Conservation (phyloP, 2,113 vertebrate genomes). For the Picathartes gymnocephalus region DNA sequence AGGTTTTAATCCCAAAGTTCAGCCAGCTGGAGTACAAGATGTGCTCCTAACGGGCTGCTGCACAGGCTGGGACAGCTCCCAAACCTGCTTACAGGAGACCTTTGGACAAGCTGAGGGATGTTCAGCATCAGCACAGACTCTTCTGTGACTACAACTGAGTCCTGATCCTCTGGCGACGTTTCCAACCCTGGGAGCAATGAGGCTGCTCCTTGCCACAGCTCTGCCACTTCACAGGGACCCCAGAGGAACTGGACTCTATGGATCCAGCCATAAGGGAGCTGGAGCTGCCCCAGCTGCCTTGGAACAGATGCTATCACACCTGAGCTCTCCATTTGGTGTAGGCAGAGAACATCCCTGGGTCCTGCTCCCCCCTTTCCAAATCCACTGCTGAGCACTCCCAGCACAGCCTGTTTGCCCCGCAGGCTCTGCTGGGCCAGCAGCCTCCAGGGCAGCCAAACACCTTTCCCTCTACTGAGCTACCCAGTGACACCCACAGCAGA, state of each 20-base stretch:
- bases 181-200: background rate
- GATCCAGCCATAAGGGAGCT: background rate
- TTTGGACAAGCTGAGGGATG: background rate
- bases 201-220: background rate
- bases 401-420: background rate
- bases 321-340: background rate
- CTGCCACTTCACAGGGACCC: background rate
- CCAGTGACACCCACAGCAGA: background rate
- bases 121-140: background rate
- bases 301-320: background rate
- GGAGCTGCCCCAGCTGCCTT: background rate
- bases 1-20: constrained; percentile 11
- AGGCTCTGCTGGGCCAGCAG: background rate
- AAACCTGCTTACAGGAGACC: background rate
- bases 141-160: background rate
- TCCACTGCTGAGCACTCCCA: background rate
- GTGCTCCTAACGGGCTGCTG: background rate
- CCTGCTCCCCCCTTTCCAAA: background rate
- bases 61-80: background rate
- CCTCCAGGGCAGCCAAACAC: background rate
- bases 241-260: background rate
- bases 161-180: background rate
- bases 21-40: fast-evolving
- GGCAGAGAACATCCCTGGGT: background rate
- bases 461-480: background rate